phyloP scores from a whole-genome alignment of 2,888 invertebrate species.

The Lucinisca nassula region DNA sequence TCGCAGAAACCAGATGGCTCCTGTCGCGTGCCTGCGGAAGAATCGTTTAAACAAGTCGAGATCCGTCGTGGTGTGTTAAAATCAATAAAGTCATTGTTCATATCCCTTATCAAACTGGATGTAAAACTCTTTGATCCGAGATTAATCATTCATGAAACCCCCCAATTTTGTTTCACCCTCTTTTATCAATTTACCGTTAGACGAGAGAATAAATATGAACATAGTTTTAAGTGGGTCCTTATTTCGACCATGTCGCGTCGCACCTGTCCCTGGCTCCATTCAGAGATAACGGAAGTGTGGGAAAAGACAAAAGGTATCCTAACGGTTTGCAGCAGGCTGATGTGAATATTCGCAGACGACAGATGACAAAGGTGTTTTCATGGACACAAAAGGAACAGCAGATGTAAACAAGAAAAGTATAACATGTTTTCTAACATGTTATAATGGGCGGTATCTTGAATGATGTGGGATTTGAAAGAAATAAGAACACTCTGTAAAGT shows the following conservation, averaged over 20 bases:
- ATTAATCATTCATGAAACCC: conserved; percentile 7
- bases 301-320: not conserved
- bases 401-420: too few species aligned
- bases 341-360: too few species aligned
- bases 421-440: too few species aligned
- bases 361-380: not conserved
- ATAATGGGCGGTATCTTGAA: too few species aligned
- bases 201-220: not conserved
- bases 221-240: not conserved
- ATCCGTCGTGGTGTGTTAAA: not conserved
- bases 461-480: too few species aligned
- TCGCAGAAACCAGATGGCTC: not conserved
- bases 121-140: not conserved
- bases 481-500: too few species aligned
- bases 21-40: not conserved
- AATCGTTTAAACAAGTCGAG: not conserved
- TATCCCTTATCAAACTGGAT: not conserved
- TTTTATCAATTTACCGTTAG: not conserved
- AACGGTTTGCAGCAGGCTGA: conserved; percentile 6
- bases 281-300: not conserved
- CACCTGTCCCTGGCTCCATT: not conserved
- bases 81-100: conserved; percentile 5
- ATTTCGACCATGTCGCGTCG: not conserved
- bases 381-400: too few species aligned
- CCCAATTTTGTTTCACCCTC: not conserved